Percentiles rank a stretch among this genome's conserved stretches.
Conservation (phyloP, 2,113 vertebrate species). For the Antigone vipio region DNA sequence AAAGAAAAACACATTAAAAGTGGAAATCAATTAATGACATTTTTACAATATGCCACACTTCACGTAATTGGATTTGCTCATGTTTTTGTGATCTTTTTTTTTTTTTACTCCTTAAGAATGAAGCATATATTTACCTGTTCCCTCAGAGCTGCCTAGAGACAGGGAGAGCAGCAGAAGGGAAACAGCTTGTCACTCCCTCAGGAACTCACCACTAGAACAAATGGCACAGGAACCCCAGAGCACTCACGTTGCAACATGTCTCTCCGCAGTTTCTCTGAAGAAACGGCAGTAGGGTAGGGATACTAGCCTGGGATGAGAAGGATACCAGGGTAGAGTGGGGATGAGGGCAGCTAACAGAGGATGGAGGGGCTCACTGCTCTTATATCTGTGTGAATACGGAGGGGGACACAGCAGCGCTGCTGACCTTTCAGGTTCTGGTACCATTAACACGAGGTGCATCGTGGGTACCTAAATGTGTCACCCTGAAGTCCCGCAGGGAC, state of each 20-base stretch:
- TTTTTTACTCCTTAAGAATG: background rate
- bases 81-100: background rate
- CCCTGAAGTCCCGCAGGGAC: background rate
- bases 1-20: background rate
- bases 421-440: background rate
- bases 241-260: rapidly evolving
- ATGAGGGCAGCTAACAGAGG: too few relatives aligned
- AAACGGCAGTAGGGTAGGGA: rapidly evolving
- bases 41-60: background rate
- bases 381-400: background rate
- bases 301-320: background rate
- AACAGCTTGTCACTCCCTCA: background rate
- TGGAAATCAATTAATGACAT: background rate
- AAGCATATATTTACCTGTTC: background rate
- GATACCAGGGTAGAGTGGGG: background rate
- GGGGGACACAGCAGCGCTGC: background rate
- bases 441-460: background rate
- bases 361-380: background rate
- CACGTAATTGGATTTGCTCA: background rate
- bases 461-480: background rate
- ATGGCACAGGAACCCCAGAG: background rate
- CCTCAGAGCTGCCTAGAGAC: background rate
- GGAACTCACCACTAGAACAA: background rate
- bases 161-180: background rate
- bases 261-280: background rate